These are phyloP conservation scores for Piliocolobus tephrosceles DNA, from an alignment of 2,113 vertebrate genomes.

Conservation along the genomic window DNA sequence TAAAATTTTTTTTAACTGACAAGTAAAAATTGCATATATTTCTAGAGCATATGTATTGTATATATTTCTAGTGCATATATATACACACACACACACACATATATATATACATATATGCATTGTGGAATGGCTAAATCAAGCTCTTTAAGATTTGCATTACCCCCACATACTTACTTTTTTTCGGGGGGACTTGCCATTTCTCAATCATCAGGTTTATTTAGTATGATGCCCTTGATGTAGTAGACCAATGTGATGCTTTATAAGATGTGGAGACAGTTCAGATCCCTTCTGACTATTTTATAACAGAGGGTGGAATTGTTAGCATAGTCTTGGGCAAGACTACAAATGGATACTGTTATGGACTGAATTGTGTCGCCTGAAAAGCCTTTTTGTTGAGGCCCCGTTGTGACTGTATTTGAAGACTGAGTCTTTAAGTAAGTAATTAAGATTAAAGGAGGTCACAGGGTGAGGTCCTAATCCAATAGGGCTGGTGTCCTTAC, in stretches of 20 bases:
- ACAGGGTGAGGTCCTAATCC: background rate
- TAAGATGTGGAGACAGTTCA: background rate
- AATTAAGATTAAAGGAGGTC: background rate
- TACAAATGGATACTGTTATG: background rate
- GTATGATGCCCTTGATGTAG: background rate
- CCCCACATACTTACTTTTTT: background rate
- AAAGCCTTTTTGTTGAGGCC: background rate
- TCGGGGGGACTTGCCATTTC: background rate
- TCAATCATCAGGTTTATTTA: background rate
- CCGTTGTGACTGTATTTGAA: background rate
- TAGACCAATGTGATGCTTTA: background rate
- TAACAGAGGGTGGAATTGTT: background rate
- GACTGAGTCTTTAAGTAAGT: background rate
- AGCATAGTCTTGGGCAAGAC: background rate
- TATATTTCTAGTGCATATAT: no score
- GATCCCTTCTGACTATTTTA: background rate
- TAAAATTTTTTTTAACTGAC: background rate
- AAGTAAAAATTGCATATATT: background rate
- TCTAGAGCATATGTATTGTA: no score
- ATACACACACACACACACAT: background rate
- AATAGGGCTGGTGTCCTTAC: background rate
- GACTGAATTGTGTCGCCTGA: background rate
- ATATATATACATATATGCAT: background rate
- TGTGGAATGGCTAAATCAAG: background rate
- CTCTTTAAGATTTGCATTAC: background rate